phyloP scores from a whole-genome alignment of 2,888 invertebrate species.

The Synanthedon tipuliformis region DNA sequence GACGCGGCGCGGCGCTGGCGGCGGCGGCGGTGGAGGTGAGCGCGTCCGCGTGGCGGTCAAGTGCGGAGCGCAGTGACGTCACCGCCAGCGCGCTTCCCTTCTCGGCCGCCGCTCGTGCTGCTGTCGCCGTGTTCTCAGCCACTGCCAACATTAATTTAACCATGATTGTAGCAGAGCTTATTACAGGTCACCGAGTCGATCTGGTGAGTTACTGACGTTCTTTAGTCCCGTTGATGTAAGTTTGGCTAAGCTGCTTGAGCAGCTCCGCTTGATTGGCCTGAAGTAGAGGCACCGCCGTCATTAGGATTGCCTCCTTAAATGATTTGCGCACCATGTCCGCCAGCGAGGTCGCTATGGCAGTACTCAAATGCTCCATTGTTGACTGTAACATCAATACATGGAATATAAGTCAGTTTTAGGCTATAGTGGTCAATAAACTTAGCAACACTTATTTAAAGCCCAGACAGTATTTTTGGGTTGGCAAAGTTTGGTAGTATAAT shows the following conservation, averaged over 20 bases:
- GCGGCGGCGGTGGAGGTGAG: slow-evolving; percentile 21
- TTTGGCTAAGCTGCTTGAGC: slow-evolving; percentile 89
- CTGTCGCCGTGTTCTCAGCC: slow-evolving; percentile 29
- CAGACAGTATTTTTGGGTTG: too few species aligned
- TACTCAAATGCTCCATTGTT: slow-evolving; percentile 80
- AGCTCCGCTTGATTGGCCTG: slow-evolving; percentile 88
- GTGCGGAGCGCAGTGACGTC: slow-evolving; percentile 31
- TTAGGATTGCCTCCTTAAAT: slow-evolving; percentile 82
- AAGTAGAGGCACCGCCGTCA: slow-evolving; percentile 84
- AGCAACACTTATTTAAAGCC: not conserved
- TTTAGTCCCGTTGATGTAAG: slow-evolving; percentile 88
- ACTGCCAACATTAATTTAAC: not conserved
- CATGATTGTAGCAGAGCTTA: not conserved
- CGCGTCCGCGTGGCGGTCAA: slow-evolving; percentile 38
- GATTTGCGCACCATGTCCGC: slow-evolving; percentile 80
- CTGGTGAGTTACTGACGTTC: slow-evolving; percentile 77
- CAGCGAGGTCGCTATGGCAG: slow-evolving; percentile 75
- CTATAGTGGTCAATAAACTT: slow-evolving; percentile 1
- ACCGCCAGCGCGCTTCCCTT: slow-evolving; percentile 35
- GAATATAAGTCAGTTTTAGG: too few species aligned
- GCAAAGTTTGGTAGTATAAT: too few species aligned
- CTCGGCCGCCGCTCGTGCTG: slow-evolving; percentile 49
- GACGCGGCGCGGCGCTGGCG: slow-evolving; percentile 11
- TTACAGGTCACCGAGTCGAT: too few species aligned
- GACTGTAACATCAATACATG: slow-evolving; percentile 47